Percentiles rank a stretch among this genome's conserved stretches.
Evolutionary conservation across 2,113 vertebrate species (phyloP).

Genomic region (Pimephales promelas): DNA sequence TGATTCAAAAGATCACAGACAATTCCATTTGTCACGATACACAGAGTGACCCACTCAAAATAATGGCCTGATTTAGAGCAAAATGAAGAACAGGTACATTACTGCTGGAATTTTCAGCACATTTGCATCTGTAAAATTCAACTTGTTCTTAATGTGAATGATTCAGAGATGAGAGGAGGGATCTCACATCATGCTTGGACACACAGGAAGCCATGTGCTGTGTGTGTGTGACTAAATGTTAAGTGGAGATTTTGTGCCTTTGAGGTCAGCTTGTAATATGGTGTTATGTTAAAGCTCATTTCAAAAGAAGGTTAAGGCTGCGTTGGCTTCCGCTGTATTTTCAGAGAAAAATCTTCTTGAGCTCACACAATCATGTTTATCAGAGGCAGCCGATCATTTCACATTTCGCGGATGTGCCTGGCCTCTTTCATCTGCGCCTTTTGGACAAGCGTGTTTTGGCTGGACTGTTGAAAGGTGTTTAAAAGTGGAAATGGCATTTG

Average conservation of each 20-base stretch:
- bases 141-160: background rate
- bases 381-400: conserved; percentile 49
- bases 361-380: conserved; percentile 41
- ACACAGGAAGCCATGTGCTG: background rate
- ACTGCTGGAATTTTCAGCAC: background rate
- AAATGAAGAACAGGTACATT: background rate
- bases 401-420: conserved; percentile 35
- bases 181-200: background rate
- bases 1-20: background rate
- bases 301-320: conserved; percentile 41
- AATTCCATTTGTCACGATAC: background rate
- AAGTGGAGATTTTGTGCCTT: conserved; percentile 33
- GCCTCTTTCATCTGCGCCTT: conserved; percentile 51
- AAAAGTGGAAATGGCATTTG: conserved; percentile 65
- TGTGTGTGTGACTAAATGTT: conserved; percentile 43
- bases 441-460: conserved; percentile 51
- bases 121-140: conserved; percentile 7
- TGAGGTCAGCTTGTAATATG: conserved; percentile 51
- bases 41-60: background rate
- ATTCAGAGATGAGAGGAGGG: background rate
- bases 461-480: conserved; percentile 61
- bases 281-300: conserved; percentile 39
- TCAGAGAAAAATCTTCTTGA: conserved; percentile 24
- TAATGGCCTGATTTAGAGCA: background rate
- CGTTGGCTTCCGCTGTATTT: conserved; percentile 8